Conservation (phyloP, 2,888 invertebrate genomes). For the Leptarthrus brevirostris region DNA sequence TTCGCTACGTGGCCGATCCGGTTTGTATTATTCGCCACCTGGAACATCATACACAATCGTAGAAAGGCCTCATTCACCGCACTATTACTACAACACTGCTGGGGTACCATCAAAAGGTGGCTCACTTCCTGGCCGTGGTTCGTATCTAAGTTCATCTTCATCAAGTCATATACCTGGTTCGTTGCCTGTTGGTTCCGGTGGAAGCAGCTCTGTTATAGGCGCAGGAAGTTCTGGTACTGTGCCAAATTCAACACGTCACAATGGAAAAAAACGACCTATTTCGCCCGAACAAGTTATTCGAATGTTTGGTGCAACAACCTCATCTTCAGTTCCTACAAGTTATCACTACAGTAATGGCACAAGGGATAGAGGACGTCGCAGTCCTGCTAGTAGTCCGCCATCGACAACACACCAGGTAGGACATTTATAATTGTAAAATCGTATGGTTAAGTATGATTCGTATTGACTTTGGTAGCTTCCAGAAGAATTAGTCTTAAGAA, state of each 20-base stretch:
- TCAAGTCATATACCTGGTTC: slow-evolving; percentile 69
- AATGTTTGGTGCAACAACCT: slow-evolving; percentile 72
- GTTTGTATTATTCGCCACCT: slow-evolving; percentile 87
- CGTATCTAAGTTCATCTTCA: slow-evolving; percentile 75
- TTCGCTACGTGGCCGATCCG: slow-evolving; percentile 71
- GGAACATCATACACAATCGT: slow-evolving; percentile 91
- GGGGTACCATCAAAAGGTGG: slow-evolving; percentile 66
- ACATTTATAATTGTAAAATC: too few species aligned
- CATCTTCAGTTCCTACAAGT: slow-evolving; percentile 68
- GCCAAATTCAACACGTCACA: slow-evolving; percentile 67
- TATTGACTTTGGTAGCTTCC: too few species aligned
- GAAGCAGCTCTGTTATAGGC: slow-evolving; percentile 66
- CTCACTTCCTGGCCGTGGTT: slow-evolving; percentile 68
- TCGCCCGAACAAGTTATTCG: slow-evolving; percentile 86
- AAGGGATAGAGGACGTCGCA: slow-evolving; percentile 67
- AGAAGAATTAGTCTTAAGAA: too few species aligned
- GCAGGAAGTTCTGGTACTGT: slow-evolving; percentile 58
- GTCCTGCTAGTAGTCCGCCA: slow-evolving; percentile 82
- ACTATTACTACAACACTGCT: slow-evolving; percentile 69
- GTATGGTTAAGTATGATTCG: too few species aligned
- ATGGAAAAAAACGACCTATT: slow-evolving; percentile 81
- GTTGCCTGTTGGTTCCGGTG: slow-evolving; percentile 51
- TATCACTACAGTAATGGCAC: slow-evolving; percentile 67
- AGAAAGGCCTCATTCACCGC: slow-evolving; percentile 79
- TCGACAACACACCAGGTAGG: slow-evolving; percentile 82